These are phyloP conservation scores for Boleophthalmus pectinirostris DNA, from an alignment of 2,113 vertebrate species.

Conservation along the genomic window DNA sequence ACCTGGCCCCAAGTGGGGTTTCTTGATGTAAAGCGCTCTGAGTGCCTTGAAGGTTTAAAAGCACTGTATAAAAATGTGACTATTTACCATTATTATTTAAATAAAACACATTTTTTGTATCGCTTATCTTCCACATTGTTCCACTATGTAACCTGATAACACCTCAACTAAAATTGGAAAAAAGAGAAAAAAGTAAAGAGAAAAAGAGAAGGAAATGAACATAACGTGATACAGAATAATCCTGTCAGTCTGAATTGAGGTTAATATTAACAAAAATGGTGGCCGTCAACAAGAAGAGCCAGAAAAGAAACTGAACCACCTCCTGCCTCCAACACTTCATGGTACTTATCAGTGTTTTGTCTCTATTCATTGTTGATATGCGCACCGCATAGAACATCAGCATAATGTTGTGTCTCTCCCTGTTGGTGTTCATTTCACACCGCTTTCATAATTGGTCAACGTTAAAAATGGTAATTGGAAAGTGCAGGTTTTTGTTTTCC, in stretches of 20 bases:
- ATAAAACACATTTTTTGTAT: too few species aligned
- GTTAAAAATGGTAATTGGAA: neutral
- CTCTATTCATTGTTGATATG: neutral
- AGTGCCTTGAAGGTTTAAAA: too few species aligned
- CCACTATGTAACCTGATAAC: too few species aligned
- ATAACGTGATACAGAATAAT: too few species aligned
- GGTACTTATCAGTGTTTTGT: neutral
- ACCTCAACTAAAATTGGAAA: too few species aligned
- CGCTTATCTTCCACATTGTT: too few species aligned
- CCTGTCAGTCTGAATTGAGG: neutral
- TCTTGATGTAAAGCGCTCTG: too few species aligned
- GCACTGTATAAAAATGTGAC: too few species aligned
- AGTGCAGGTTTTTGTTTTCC: neutral
- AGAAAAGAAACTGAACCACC: neutral
- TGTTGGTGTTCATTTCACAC: neutral
- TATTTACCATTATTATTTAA: too few species aligned
- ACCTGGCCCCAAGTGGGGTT: too few species aligned
- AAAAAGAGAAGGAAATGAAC: too few species aligned
- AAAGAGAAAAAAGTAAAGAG: too few species aligned
- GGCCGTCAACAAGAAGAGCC: neutral
- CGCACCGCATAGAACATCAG: neutral
- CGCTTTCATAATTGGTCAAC: neutral
- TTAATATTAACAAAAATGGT: neutral
- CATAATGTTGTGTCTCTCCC: neutral
- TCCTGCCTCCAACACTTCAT: neutral